phyloP scores from a whole-genome alignment of 2,113 vertebrate genomes.

The Crotalus horridus region DNA sequence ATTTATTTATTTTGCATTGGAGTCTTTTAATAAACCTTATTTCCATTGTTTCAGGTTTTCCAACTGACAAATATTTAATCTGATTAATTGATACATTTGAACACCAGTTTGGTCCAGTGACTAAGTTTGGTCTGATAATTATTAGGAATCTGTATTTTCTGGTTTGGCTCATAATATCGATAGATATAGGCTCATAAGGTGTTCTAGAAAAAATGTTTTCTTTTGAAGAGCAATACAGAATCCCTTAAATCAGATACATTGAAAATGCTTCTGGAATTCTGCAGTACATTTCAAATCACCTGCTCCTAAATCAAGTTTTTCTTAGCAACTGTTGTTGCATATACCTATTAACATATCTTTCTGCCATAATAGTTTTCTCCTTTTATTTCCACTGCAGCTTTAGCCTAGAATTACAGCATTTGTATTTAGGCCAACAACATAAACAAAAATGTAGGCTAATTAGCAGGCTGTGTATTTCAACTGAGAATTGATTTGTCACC shows the following conservation, averaged over 20 bases:
- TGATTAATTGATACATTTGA: background rate
- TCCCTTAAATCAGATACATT: background rate
- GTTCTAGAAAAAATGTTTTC: background rate
- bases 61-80: background rate
- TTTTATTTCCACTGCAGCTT: background rate
- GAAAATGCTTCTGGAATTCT: background rate
- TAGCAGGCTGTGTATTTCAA: conserved; percentile 7
- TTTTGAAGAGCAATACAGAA: background rate
- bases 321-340: background rate
- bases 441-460: conserved; percentile 16
- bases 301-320: background rate
- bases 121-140: background rate
- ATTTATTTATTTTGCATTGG: background rate
- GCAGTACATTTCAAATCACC: background rate
- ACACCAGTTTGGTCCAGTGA: background rate
- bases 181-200: background rate
- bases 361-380: background rate
- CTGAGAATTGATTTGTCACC: conserved; percentile 22
- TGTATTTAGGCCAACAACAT: background rate
- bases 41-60: background rate
- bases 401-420: background rate
- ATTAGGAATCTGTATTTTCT: background rate
- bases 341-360: background rate
- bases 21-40: background rate
- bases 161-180: background rate